Conservation (phyloP, 2,888 invertebrate genomes). For the Pachymerium ferrugineum region DNA sequence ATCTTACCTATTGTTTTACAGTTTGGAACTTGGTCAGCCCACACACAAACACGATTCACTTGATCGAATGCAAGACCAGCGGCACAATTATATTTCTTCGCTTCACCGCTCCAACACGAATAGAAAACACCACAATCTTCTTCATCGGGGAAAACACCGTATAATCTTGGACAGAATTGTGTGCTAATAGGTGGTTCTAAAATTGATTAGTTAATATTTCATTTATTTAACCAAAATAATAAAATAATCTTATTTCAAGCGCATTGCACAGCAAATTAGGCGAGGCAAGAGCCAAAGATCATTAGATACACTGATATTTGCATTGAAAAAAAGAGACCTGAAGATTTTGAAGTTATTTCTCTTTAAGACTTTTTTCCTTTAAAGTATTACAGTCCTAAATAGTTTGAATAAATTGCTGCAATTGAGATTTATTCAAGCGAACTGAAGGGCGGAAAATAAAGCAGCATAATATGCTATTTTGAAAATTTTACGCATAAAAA, state of each 20-base stretch:
- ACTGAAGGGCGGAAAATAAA: too few relatives aligned
- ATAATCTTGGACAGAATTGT: slow-evolving; percentile 75
- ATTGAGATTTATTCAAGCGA: too few relatives aligned
- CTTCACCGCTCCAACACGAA: slow-evolving; percentile 95
- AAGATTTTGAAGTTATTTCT: too few relatives aligned
- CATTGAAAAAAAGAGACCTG: too few relatives aligned
- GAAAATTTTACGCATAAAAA: too few relatives aligned
- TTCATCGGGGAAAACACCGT: slow-evolving; percentile 87
- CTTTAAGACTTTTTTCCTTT: too few relatives aligned
- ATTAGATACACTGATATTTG: too few relatives aligned
- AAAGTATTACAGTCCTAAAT: too few relatives aligned
- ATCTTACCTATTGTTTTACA: slow-evolving; percentile 76
- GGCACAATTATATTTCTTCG: slow-evolving; percentile 88
- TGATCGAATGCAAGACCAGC: slow-evolving; percentile 91
- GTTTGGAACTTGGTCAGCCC: slow-evolving; percentile 92
- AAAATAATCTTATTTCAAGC: too few relatives aligned
- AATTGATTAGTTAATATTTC: not conserved
- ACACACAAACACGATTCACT: slow-evolving; percentile 88
- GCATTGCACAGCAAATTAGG: slow-evolving; percentile 1
- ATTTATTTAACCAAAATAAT: not conserved
- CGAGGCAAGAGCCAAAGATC: not conserved
- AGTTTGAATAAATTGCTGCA: too few relatives aligned
- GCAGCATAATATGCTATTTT: too few relatives aligned
- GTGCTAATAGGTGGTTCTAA: slow-evolving; percentile 77
- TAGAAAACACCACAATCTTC: slow-evolving; percentile 87